phyloP scores from a whole-genome alignment of 2,888 invertebrate genomes.

The Coelogynopora nodosa region DNA sequence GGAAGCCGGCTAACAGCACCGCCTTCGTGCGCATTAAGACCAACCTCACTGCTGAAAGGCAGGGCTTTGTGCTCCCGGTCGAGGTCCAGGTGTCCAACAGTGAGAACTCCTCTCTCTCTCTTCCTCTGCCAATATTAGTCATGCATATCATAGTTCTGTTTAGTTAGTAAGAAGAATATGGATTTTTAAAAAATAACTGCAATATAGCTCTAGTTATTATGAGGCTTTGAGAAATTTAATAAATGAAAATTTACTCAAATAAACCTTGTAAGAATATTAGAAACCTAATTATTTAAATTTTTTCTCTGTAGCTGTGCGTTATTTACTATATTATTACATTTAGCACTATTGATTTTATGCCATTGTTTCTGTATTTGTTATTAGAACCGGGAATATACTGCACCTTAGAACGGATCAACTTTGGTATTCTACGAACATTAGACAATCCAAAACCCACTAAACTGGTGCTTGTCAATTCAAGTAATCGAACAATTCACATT shows the following conservation, averaged over 20 bases:
- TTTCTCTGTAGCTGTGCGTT: no score
- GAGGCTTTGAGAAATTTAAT: no score
- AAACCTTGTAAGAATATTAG: no score
- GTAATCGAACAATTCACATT: conserved; percentile 69
- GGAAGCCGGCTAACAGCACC: conserved; percentile 75
- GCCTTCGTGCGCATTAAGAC: conserved; percentile 77
- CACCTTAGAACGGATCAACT: conserved; percentile 74
- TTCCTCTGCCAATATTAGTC: no score
- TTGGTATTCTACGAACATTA: conserved; percentile 74
- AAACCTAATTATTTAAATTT: no score
- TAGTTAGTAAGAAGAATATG: no score
- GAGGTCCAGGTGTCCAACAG: conserved; percentile 74
- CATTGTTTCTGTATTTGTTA: conserved; percentile 43
- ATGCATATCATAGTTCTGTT: no score
- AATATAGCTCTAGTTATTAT: no score
- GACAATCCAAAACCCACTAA: conserved; percentile 68
- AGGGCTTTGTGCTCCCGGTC: conserved; percentile 71
- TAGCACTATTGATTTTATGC: not conserved
- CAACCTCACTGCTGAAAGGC: conserved; percentile 64
- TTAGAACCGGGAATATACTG: conserved; percentile 71
- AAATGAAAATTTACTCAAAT: no score
- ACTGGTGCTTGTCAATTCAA: conserved; percentile 70
- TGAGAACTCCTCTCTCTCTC: no score
- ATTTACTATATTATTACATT: no score
- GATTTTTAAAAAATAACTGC: no score